Evolutionary conservation across 2,888 invertebrate species (phyloP).

Genomic region (Eumerus sabulonum): DNA sequence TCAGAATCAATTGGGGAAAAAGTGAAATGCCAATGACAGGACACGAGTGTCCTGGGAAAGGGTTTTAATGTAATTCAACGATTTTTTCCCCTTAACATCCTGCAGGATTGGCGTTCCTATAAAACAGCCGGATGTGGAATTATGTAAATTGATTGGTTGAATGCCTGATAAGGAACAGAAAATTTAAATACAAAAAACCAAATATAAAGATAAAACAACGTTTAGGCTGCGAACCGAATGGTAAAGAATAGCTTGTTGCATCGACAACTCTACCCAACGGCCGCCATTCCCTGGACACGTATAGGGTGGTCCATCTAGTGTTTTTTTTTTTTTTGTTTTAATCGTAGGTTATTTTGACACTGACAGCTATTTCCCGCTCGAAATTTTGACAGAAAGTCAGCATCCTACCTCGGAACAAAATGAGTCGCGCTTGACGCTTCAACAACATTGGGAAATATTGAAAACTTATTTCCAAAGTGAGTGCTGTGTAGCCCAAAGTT

Average conservation of each 20-base stretch:
- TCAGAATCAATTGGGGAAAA: not conserved
- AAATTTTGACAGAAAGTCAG: too few species aligned
- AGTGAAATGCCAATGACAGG: constrained; percentile 1
- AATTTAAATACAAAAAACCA: constrained; percentile 6
- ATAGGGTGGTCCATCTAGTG: too few species aligned
- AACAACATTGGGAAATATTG: too few species aligned
- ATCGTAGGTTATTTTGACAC: too few species aligned
- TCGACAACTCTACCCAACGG: constrained; percentile 19
- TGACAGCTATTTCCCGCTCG: too few species aligned
- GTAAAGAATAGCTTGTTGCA: constrained; percentile 45
- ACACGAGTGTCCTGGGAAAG: not conserved
- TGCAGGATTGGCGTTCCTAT: constrained; percentile 38
- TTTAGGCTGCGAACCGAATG: constrained; percentile 37
- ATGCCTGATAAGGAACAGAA: constrained; percentile 18
- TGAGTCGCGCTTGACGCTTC: too few species aligned
- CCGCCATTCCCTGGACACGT: constrained; percentile 13
- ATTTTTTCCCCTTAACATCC: constrained; percentile 58
- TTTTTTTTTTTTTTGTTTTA: too few species aligned
- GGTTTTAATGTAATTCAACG: constrained; percentile 55
- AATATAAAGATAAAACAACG: too few species aligned
- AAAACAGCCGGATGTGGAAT: constrained; percentile 46
- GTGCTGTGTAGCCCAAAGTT: too few species aligned
- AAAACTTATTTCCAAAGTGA: too few species aligned
- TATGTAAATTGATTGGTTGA: constrained; percentile 62
- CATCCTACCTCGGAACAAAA: too few species aligned